Percentiles rank a stretch among this genome's conserved stretches.
Evolutionary conservation across 1,140 invertebrate genomes (phyloP).

Genomic region (Chelonus insularis): DNA sequence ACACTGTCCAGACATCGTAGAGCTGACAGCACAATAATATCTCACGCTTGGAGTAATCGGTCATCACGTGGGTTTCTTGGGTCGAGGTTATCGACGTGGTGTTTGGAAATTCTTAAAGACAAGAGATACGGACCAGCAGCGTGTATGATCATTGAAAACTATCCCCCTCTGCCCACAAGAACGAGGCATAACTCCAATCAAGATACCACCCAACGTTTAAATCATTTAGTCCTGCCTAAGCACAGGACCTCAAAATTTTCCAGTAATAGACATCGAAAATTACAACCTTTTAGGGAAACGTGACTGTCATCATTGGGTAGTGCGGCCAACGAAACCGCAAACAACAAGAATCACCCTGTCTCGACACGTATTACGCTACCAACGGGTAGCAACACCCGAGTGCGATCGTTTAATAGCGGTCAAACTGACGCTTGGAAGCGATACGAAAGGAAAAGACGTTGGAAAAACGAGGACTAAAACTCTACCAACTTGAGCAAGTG

Average conservation of each 20-base stretch:
- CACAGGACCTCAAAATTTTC: slow-evolving; percentile 91
- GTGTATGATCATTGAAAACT: slow-evolving; percentile 65
- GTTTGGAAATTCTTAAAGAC: slow-evolving; percentile 54
- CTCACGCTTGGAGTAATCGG: slow-evolving; percentile 42
- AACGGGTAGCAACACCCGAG: slow-evolving; percentile 36
- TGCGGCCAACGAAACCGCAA: slow-evolving; percentile 59
- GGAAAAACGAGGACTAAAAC: slow-evolving; percentile 46
- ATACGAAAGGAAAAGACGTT: slow-evolving; percentile 29
- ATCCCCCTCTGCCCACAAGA: slow-evolving; percentile 56
- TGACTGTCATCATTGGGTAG: slow-evolving; percentile 68
- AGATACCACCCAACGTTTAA: slow-evolving; percentile 57
- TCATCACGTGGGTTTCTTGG: slow-evolving; percentile 38
- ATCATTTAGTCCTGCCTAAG: slow-evolving; percentile 55
- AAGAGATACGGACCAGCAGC: slow-evolving; percentile 63
- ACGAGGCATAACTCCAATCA: slow-evolving; percentile 55
- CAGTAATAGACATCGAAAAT: slow-evolving; percentile 91
- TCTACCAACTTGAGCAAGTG: slow-evolving; percentile 45
- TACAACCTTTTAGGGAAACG: slow-evolving; percentile 92
- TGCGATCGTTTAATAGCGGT: slow-evolving; percentile 39
- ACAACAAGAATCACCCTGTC: slow-evolving; percentile 54
- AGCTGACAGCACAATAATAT: slow-evolving; percentile 51
- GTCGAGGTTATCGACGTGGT: slow-evolving; percentile 41
- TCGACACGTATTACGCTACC: slow-evolving; percentile 50
- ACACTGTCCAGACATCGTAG: slow-evolving; percentile 47
- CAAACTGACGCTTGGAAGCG: slow-evolving; percentile 46